Base-by-base conservation (phyloP, 2,113 vertebrate genomes). In the Chaenogobius annularis region DNA sequence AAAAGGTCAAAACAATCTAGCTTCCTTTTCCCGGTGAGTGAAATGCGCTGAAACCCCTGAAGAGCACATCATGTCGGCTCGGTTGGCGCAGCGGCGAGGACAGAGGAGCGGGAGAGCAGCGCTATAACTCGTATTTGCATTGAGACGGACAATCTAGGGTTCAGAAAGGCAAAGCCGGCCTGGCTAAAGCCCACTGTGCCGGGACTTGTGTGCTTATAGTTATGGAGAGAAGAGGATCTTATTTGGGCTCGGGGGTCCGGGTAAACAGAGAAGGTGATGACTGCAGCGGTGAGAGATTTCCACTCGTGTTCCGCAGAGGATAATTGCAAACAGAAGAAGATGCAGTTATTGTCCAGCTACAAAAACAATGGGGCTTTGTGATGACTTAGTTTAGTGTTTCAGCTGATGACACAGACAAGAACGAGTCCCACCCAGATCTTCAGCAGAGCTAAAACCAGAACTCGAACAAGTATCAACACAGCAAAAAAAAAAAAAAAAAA, bases 111-210 rank as follows among this genome's bases (percentile, higher is more conserved):
- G 11, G 22, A 26, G 79, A 47, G 17, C 68, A 37, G 1, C 12
- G 48, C 35, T 44, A 52, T 55, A 66, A 62, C 43, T 66, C 43
- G 74, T 65, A 74, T 78, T 70, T 78, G 59, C 69, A 74, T 10
- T 80, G 37, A 70, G 63, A 52, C 40, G 17, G 19, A n/a, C 12
- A 14, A 31, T 68, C 70, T 81, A 26, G 20, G 55, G 22, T 55
- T 62, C 37, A 59, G 50, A 4, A 47, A 55, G 68, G 56, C 46
- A 65, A 65, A 75, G 0, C 44, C 26, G 20, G 6, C 17, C 47
- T 59, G 17, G 15, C 20, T 14, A 62, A 75, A 3, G 14, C 10
- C n/a, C 65, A 19, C 37, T 22, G 40, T 40, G 37, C 37, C 19
- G 10, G 14, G 37, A 40, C 6, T n/a, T 19, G 23, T 61, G 23